Base-by-base conservation (phyloP, 2,888 invertebrate species). In the Pardosa pseudoannulata region DNA sequence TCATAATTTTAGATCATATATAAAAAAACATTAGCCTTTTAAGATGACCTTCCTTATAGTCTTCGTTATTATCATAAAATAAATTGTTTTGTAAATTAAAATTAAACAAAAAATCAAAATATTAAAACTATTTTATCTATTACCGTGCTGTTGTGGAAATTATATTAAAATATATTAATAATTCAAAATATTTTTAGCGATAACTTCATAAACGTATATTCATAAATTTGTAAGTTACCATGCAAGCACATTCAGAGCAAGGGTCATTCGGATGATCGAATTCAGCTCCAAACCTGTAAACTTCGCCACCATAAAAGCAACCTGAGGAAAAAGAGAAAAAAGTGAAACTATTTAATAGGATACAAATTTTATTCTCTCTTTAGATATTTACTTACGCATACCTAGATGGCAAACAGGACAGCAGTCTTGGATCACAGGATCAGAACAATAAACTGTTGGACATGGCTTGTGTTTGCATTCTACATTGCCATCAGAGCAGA, bases 231-330 rank as follows among this genome's bases (percentile, higher is more conserved):
- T 27, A 62, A 71, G 67, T 80, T 41, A 87, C 87, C 80, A 87
- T 87, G 56, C 87, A 87, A 31, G 76, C 80, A n/a, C 88, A 88
- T 76, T 88, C 79, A 2, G 73, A 79, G 41, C 88, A 88, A 19
- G 64, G 71, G 67, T 88, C 82, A 36, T 36, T 70, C 6, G 79
- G 79, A 62, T 72, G 56, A 28, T 88, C 88, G 32, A 88, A 88
- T 65, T 88, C 79, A 29, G 67, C 88, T 6, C 88, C 88, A 65
- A 76, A 56, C 2, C 50, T 32, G 67, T 88, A 78, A 19, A 80
- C 28, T n/a, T 64, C 72, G 11, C 79, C 85, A 23, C 80, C 72
- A 67, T 85, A 83, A 19, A 85, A 65, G 32, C 88, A 88, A 41
- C 87, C 87, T 87, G 46, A 39, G 36, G 46, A 27, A n/a, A 11